Percentiles rank a stretch among this genome's conserved stretches.
These are phyloP conservation scores for Dicyrtomina minuta DNA, from an alignment of 2,888 invertebrate species.

Conservation along the genomic window DNA sequence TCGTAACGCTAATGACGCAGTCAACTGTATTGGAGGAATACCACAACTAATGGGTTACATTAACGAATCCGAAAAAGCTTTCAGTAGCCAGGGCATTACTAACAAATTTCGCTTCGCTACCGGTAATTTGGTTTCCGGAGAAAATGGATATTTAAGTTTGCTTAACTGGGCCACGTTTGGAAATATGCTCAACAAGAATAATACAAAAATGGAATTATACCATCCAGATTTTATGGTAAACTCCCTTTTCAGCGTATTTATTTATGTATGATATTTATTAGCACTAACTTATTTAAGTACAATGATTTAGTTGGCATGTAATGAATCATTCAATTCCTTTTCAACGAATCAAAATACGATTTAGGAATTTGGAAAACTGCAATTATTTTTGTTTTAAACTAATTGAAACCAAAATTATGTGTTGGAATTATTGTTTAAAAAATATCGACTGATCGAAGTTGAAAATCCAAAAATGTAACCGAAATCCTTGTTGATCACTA, in stretches of 20 bases:
- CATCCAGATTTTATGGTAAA: conserved; percentile 38
- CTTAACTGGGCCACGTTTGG: conserved; percentile 38
- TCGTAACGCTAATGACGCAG: too few relatives aligned
- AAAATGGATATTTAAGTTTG: conserved; percentile 45
- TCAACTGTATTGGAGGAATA: conserved; percentile 26
- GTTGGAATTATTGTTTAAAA: too few relatives aligned
- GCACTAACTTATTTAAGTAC: neutral
- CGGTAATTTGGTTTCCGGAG: conserved; percentile 49
- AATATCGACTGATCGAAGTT: too few relatives aligned
- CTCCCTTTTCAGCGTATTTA: too few relatives aligned
- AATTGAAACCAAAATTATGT: too few relatives aligned
- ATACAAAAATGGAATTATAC: conserved; percentile 17
- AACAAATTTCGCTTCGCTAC: conserved; percentile 33
- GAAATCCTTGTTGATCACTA: too few relatives aligned
- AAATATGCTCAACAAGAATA: neutral
- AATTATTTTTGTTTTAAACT: too few relatives aligned
- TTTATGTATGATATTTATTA: too few relatives aligned
- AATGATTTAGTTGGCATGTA: neutral
- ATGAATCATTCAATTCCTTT: neutral
- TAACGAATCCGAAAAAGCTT: neutral
- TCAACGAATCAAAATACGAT: too few relatives aligned
- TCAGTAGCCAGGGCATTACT: neutral
- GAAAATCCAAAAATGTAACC: too few relatives aligned
- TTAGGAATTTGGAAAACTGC: too few relatives aligned
- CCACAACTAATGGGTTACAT: conserved; percentile 5